phyloP scores from a whole-genome alignment of 2,888 invertebrate species.

The Arrhopalites spinosus region DNA sequence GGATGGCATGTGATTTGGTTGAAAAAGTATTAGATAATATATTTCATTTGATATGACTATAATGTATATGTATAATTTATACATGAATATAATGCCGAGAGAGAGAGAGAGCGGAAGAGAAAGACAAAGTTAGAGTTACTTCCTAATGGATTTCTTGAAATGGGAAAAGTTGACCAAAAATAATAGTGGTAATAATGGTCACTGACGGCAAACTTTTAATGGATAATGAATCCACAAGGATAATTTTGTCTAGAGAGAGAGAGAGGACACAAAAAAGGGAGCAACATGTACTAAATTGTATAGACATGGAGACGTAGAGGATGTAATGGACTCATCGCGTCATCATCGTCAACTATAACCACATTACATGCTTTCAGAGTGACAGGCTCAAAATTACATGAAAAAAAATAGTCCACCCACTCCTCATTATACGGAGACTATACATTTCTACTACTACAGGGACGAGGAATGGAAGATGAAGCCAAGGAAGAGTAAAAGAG shows the following conservation, averaged over 20 bases:
- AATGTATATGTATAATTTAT: no score
- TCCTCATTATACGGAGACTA: no score
- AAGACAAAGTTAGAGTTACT: constrained; percentile 6
- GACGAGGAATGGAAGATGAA: background rate
- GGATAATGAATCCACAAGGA: background rate
- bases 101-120: no score
- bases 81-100: no score
- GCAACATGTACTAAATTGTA: background rate
- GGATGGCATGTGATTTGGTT: no score
- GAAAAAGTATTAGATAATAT: no score
- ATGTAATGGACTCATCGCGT: background rate
- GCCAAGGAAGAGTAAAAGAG: background rate
- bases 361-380: background rate
- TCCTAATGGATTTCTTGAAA: constrained; percentile 2
- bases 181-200: background rate
- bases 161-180: background rate
- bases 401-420: background rate
- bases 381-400: background rate
- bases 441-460: background rate
- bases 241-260: no score
- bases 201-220: background rate
- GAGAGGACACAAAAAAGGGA: no score
- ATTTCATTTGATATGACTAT: no score
- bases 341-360: background rate
- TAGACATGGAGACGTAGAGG: background rate